Evolutionary conservation across 1,140 invertebrate species (phyloP), one percentile per base, ranked within the genome.

Genomic region (Drosophila ercepeae): DNA sequence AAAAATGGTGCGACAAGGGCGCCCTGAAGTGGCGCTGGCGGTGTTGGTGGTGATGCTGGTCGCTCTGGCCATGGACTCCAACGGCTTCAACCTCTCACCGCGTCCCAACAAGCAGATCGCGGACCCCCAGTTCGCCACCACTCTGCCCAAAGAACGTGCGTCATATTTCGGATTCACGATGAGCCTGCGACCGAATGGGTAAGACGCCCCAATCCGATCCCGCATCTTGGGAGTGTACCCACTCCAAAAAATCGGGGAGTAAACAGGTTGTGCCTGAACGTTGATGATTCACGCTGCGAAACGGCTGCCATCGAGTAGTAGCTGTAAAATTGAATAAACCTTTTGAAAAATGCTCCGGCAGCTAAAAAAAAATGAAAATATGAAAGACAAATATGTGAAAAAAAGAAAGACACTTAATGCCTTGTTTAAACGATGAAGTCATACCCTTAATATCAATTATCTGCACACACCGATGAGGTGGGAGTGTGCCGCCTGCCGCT

Each of bases 161-260:
- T 91, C 91, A 77, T 91, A 91, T 73, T 91, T 91, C 54, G 91
- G 91, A 49, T 91, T 71, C 51, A 84, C 58, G 27, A 72, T 91
- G 60, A 90, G 58, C 46, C 52, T 91, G 51, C 72, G 90, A 53
- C 72, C 72, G 23, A 70, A 75, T 48, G 86, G 89, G 89, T 91
- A 77, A 91, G 86, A 42, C 14, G 36, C 36, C 39, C 39, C 39
- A 14, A 42, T 7, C 16, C 16, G 39, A 42, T 42, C 55, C 60
- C 60, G 60, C 60, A 64, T 64, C 60, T 64, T 29, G 16, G 18
- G 11, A 27, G 18, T 11, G 11, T 14, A 13, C 46, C 27, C 29
- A 71, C 54, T 72, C 67, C 68, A 42, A 42, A 19, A 8, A 32
- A n/a, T 3, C 16, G 25, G 7, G 53, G 67, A 61, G 68, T 57